phyloP scores from a whole-genome alignment of 2,797 vertebrate species.

The Sebastes jordani region DNA sequence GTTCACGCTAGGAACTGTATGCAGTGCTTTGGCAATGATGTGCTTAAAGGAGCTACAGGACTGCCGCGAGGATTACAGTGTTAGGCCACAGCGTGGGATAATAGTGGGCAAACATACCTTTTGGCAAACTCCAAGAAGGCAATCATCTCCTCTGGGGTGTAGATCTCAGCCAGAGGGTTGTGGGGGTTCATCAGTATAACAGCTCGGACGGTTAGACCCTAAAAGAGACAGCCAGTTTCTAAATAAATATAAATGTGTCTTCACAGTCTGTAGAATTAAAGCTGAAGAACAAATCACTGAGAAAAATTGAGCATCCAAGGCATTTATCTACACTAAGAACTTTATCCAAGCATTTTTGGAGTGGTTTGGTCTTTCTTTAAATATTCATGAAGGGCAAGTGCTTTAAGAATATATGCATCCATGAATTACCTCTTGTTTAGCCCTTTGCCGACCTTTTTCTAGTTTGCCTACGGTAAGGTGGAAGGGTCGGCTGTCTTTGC shows the following conservation, averaged over 20 bases:
- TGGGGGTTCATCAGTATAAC: constrained; percentile 95
- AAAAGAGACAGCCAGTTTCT: constrained; percentile 29
- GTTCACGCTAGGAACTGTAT: constrained; percentile 17
- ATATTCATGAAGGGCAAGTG: constrained; percentile 10
- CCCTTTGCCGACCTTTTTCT: constrained; percentile 86
- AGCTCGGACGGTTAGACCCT: constrained; percentile 89
- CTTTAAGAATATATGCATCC: not conserved
- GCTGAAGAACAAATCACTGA: not conserved
- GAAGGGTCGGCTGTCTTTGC: constrained; percentile 85
- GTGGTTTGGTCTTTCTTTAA: not conserved
- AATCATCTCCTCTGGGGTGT: constrained; percentile 87
- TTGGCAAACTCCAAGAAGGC: constrained; percentile 94
- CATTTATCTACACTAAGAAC: not conserved
- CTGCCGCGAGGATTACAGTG: constrained; percentile 5
- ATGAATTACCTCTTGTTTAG: constrained; percentile 84
- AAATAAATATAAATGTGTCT: not conserved
- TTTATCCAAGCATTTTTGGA: not conserved
- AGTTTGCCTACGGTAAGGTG: constrained; percentile 92
- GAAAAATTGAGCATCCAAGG: not conserved
- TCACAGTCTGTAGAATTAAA: constrained; percentile 2
- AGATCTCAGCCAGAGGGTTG: constrained; percentile 94
- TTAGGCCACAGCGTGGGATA: not conserved
- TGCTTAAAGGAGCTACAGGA: constrained; percentile 23
- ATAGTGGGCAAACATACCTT: constrained; percentile 81
- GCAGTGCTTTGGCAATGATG: constrained; percentile 14